Base-by-base conservation (phyloP, 2,113 vertebrate species). In the Crocuta crocuta region DNA sequence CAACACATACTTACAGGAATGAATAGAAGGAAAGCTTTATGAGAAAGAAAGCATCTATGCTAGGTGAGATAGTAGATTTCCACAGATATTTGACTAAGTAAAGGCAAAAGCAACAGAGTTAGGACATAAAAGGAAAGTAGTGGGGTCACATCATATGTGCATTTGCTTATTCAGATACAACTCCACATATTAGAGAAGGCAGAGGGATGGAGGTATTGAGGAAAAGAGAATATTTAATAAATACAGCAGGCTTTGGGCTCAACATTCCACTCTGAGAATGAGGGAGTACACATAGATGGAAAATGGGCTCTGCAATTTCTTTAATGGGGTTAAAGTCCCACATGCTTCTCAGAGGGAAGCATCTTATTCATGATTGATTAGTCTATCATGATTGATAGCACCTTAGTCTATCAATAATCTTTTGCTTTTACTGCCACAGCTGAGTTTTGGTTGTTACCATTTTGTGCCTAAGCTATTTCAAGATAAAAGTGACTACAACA, bases 81-180 rank as follows among this genome's bases (percentile, higher is more conserved):
- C 55, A 91, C 13, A 87, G 24, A 66, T 68, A 91, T 1, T 31
- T 53, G 35, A 91, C 24, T 45, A 80, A 81, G 43, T 71, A 81
- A 94, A 94, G 63, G 13, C 58, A 68, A 96, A 81, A 95, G 66
- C 33, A 90, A 79, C 5, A 50, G 39, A 88, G 26, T 45, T 19
- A 92, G 68, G 68, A 53, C 26, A 28, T 28, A 81, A 48, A 83
- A 95, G 21, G 24, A 89, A 89, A 97, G 39, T n/a, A 31, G n/a
- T 80, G 24, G 19, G 31, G 66, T 71, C 1, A 4, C 31, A 28
- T 92, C 31, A 8, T 24, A 28, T 9, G 28, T 70, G 1, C 35
- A 79, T 43, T 96, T 83, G 28, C 35, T 85, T 89, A 90, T 13
- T 87, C 50, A 97, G 70, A 39, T 70, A 85, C 58, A 82, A 71